These are phyloP conservation scores for Chrysochloris asiatica DNA, from an alignment of 2,113 vertebrate species.

Conservation along the genomic window DNA sequence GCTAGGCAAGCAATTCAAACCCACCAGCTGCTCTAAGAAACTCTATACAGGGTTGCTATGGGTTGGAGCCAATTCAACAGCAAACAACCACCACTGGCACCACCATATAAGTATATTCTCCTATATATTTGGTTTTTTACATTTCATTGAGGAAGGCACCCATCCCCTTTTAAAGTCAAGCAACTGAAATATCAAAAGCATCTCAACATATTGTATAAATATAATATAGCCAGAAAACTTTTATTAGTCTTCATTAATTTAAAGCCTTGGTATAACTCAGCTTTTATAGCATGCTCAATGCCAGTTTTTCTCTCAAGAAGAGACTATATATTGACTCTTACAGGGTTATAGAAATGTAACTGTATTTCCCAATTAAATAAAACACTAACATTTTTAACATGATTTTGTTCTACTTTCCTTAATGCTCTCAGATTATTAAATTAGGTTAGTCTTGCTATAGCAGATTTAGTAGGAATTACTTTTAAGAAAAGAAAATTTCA, in stretches of 20 bases:
- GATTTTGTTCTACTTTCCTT: conserved; percentile 21
- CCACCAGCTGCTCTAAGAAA: too few relatives aligned
- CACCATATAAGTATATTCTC: background rate
- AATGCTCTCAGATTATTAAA: conserved; percentile 25
- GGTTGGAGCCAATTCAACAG: too few relatives aligned
- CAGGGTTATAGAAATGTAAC: background rate
- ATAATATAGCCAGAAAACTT: background rate
- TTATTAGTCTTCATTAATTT: conserved; percentile 15
- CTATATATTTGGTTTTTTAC: background rate
- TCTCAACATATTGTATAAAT: background rate
- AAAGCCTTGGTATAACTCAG: conserved; percentile 22
- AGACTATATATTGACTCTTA: background rate
- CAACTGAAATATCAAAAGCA: background rate
- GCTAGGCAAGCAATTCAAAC: too few relatives aligned
- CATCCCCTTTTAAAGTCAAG: conserved; percentile 36
- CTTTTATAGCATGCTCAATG: background rate
- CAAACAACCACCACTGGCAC: too few relatives aligned
- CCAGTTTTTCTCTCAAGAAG: background rate
- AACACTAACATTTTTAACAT: background rate
- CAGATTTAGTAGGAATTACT: conserved; percentile 45
- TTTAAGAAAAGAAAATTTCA: conserved; percentile 25
- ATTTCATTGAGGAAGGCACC: background rate
- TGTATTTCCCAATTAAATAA: conserved; percentile 19
- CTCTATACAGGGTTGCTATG: too few relatives aligned
- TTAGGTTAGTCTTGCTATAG: conserved; percentile 40